phyloP scores from a whole-genome alignment of 2,888 invertebrate genomes.

The Pterostichus niger region DNA sequence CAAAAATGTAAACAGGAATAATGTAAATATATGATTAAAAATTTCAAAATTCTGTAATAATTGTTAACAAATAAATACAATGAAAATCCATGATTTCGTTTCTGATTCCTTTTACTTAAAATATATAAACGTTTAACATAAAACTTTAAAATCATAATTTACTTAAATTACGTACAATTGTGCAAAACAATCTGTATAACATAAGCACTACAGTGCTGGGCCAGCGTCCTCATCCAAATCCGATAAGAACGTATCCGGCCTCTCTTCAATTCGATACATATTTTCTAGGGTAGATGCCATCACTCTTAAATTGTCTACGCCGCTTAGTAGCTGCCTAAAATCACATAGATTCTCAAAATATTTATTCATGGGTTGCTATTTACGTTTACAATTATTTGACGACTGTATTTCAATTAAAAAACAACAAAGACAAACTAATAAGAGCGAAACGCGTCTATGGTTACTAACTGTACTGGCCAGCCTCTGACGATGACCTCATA shows the following conservation, averaged over 20 bases:
- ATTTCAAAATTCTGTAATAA: conserved; percentile 55
- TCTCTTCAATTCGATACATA: conserved; percentile 79
- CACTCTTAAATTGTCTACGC: conserved; percentile 83
- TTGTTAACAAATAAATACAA: conserved; percentile 61
- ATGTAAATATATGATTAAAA: conserved; percentile 50
- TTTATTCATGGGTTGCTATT: too few relatives aligned
- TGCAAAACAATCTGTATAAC: conserved; percentile 63
- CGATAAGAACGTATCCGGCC: conserved; percentile 77
- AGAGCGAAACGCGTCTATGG: too few relatives aligned
- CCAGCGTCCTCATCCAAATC: conserved; percentile 78
- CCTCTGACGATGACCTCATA: too few relatives aligned
- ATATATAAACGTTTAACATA: conserved; percentile 67
- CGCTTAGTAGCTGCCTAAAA: conserved; percentile 82
- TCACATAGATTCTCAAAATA: not conserved
- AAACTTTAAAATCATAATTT: conserved; percentile 66
- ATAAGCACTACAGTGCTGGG: conserved; percentile 76
- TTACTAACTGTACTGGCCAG: too few relatives aligned
- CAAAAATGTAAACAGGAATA: conserved; percentile 18
- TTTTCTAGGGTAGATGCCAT: conserved; percentile 83
- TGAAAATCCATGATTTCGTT: conserved; percentile 47
- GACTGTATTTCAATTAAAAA: too few relatives aligned
- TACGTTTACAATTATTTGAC: too few relatives aligned
- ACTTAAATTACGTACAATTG: conserved; percentile 62
- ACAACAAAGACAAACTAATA: too few relatives aligned
- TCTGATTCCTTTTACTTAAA: conserved; percentile 63